Base-by-base conservation (phyloP, 1,140 invertebrate genomes). In the Drosophila lacteicornis region DNA sequence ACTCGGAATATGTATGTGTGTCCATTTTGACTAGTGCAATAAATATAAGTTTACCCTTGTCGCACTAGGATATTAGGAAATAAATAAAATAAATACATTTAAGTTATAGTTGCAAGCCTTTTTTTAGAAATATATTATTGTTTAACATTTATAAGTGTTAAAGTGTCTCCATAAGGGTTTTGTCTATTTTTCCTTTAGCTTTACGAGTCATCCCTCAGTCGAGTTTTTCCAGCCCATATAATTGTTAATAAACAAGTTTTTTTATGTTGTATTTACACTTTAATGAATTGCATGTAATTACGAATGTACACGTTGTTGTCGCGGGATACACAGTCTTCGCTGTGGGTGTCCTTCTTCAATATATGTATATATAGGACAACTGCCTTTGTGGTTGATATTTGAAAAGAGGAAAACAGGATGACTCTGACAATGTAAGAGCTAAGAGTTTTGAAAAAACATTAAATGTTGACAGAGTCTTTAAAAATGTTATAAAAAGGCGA, bases 201-300 rank as follows among this genome's bases (percentile, higher is more conserved):
- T 59, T 2, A 15, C 19, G 30, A 13, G 67, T 51, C 40, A 70
- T 30, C 22, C 30, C 25, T 17, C 3, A 17, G 49, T 70, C 67
- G 67, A 38, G 49, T 36, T 25, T 38, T 30, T n/a, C 9, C 22
- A 3, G 3, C 2, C n/a, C 2, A 59, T 59, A 12, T 73, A 73
- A 71, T 71, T 71, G 67, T 71, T 73, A 71, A 73, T 73, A 71
- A 73, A 73, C 55, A 53, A 70, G 47, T 42, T 67, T 55, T 59
- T 55, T 40, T 60, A 53, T 45, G 71, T 50, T 50, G 55, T 58
- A 60, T 70, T 75, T 79, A 87, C 69, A 70, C 78, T 87, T 76
- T 47, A 61, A 60, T 49, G 47, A 87, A 86, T 73, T 71, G 62
- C 67, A 62, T 69, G 83, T 87, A 80, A 88, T 86, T 87, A 80